phyloP scores from a whole-genome alignment of 2,113 vertebrate species.

The Petrocephalus microphthalmus region DNA sequence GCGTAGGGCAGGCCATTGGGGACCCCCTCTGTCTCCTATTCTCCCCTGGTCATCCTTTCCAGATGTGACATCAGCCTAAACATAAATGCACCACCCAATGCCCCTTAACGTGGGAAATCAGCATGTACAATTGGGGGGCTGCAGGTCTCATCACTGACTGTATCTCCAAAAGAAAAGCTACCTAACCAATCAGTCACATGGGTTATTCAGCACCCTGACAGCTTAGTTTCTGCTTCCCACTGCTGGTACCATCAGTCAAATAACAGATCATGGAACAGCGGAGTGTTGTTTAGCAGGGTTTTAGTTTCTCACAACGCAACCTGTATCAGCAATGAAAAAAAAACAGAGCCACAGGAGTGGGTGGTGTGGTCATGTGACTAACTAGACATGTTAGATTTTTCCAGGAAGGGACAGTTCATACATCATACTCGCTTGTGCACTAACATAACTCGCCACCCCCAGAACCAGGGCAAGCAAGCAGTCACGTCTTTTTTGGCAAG shows the following conservation, averaged over 20 bases:
- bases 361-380: not conserved
- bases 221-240: not conserved
- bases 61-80: no score
- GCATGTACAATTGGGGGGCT: no score
- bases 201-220: not conserved
- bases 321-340: not conserved
- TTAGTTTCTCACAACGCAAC: not conserved
- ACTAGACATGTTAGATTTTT: not conserved
- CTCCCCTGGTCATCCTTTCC: no score
- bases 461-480: constrained; percentile 25
- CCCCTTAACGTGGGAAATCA: no score
- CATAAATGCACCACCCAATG: no score
- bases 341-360: not conserved
- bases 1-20: not conserved
- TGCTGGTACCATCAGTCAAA: not conserved
- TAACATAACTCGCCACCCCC: not conserved
- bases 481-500: constrained; percentile 52
- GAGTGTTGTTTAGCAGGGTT: not conserved
- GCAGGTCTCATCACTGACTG: constrained; percentile 54
- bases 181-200: constrained; percentile 56
- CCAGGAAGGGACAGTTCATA: not conserved
- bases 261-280: not conserved
- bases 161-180: constrained; percentile 76
- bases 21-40: constrained; percentile 79
- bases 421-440: not conserved